These are phyloP conservation scores for Drosophila nigrodunni DNA, from an alignment of 1,140 invertebrate genomes.

Conservation along the genomic window DNA sequence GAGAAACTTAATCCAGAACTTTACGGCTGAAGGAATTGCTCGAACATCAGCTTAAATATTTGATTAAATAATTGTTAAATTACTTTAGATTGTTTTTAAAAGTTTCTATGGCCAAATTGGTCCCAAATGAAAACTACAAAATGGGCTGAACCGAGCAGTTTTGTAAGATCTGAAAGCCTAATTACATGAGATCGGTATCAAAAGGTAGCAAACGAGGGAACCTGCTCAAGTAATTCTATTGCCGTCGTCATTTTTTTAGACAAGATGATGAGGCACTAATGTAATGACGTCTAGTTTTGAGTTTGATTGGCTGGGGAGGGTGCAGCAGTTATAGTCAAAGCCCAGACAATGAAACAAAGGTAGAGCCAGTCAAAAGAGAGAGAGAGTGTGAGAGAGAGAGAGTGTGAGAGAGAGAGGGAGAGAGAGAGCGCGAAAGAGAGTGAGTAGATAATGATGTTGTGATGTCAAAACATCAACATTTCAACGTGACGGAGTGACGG, in stretches of 20 bases:
- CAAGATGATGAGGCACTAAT: constrained; percentile 68
- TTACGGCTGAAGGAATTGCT: too few relatives aligned
- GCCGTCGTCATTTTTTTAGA: constrained; percentile 2
- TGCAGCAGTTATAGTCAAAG: neutral
- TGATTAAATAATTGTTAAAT: neutral
- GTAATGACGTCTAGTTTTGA: constrained; percentile 31
- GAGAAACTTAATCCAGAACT: too few relatives aligned
- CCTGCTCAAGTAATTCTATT: constrained; percentile 27
- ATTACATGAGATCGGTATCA: constrained; percentile 58
- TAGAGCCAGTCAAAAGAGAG: neutral
- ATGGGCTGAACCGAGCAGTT: constrained; percentile 21
- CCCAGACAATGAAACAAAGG: constrained; percentile 15
- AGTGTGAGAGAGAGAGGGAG: constrained; percentile 1
- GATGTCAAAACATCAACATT: constrained; percentile 77
- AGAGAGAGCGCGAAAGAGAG: constrained; percentile 10
- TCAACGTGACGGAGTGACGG: constrained; percentile 66
- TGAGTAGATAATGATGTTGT: constrained; percentile 77
- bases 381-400: constrained; percentile 1
- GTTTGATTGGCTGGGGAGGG: constrained; percentile 12
- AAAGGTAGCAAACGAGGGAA: constrained; percentile 22
- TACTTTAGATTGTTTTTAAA: neutral
- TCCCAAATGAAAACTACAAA: constrained; percentile 46
- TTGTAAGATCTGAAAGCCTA: constrained; percentile 30
- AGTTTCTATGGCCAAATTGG: neutral
- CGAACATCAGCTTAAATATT: neutral